Percentiles rank a stretch among this genome's conserved stretches.
phyloP scores from a whole-genome alignment of 2,113 vertebrate genomes.

The Aramus guarauna region DNA sequence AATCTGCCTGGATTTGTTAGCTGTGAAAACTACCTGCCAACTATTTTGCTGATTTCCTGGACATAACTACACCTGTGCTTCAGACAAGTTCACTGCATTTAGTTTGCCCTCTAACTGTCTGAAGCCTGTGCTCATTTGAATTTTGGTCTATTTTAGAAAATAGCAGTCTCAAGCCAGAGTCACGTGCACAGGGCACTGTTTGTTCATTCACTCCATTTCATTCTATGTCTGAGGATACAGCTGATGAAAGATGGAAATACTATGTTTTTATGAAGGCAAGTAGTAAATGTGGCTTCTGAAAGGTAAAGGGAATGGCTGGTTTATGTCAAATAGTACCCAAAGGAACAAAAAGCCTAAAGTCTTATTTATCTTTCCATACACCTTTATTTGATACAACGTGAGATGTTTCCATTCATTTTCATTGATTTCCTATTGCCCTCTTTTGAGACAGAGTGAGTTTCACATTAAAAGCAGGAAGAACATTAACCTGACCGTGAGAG shows the following conservation, averaged over 20 bases:
- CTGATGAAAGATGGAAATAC: slow-evolving; percentile 13
- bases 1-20: slow-evolving; percentile 43
- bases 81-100: not conserved
- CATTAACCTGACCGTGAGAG: not conserved
- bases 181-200: not conserved
- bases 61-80: slow-evolving; percentile 44
- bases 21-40: slow-evolving; percentile 54
- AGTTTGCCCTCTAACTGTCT: not conserved
- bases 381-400: not conserved
- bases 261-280: not conserved
- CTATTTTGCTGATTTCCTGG: slow-evolving; percentile 34
- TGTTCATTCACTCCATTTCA: not conserved
- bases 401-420: slow-evolving; percentile 30
- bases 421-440: slow-evolving; percentile 19
- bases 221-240: not conserved
- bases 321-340: not conserved
- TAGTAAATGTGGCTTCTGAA: slow-evolving; percentile 12
- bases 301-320: not conserved
- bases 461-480: not conserved
- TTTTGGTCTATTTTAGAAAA: not conserved
- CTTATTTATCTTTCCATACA: not conserved
- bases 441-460: not conserved
- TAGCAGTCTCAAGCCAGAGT: not conserved
- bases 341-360: not conserved
- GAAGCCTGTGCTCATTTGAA: not conserved